phyloP scores from a whole-genome alignment of 30 jellyfish, hydroid and myxozoan species.

The Pelagia noctiluca region DNA sequence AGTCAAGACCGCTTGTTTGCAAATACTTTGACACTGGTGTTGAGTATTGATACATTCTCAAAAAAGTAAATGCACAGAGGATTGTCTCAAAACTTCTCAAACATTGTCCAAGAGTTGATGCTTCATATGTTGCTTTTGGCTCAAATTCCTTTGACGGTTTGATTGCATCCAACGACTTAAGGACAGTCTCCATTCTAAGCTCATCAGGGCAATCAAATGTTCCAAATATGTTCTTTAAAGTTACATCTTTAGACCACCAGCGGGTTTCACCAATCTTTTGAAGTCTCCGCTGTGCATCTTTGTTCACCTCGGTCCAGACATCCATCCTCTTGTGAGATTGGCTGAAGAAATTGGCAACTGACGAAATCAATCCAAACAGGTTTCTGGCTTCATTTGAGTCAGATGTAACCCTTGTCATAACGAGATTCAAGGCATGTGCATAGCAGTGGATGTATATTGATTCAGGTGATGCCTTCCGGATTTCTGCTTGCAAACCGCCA shows the following conservation, averaged over 20 bases:
- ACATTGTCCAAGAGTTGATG: background rate
- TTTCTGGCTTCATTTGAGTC: background rate
- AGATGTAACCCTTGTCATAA: background rate
- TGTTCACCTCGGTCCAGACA: background rate
- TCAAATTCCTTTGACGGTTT: constrained; percentile 15
- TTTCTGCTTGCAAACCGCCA: background rate
- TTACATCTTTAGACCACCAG: constrained; percentile 14
- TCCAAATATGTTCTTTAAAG: background rate
- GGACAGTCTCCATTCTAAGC: background rate
- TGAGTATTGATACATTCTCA: too few species aligned
- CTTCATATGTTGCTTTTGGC: constrained; percentile 6
- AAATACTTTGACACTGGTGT: too few species aligned
- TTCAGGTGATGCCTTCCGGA: background rate
- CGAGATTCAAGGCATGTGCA: constrained; percentile 13
- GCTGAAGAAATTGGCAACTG: background rate
- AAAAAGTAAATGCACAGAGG: too few species aligned
- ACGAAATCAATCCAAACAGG: background rate
- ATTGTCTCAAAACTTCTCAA: constrained; percentile 6
- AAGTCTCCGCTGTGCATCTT: background rate
- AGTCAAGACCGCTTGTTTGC: background rate
- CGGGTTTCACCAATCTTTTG: constrained; percentile 1
- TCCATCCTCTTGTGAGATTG: constrained; percentile 27
- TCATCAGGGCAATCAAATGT: background rate
- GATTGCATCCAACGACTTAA: background rate
- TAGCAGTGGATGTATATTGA: constrained; percentile 16